A percentile compares a stretch with the other conserved stretches of the same genome.
Evolutionary conservation across 2,113 vertebrate genomes (phyloP).

Genomic region (Carettochelys insculpta): DNA sequence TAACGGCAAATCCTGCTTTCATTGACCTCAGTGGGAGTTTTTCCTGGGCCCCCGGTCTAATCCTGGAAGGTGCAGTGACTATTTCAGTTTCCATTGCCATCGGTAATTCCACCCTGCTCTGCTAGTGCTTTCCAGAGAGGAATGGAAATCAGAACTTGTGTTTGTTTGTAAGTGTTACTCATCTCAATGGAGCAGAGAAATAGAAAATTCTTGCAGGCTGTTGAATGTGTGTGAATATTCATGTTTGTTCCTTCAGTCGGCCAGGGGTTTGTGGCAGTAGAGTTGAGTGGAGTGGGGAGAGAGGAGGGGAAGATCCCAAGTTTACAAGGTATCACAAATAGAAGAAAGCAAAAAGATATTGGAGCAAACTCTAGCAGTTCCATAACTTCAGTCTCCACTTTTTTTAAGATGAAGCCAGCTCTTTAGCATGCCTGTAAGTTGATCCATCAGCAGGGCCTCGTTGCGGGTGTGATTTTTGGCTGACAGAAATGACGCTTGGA

Average conservation of each 20-base stretch:
- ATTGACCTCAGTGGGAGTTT: neutral
- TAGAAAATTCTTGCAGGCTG: neutral
- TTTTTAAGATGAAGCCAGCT: neutral
- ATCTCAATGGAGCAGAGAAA: conserved; percentile 33
- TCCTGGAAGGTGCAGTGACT: neutral
- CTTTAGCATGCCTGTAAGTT: neutral
- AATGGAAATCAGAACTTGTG: neutral
- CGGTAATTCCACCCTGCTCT: accelerated
- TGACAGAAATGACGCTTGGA: accelerated
- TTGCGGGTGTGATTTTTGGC: neutral
- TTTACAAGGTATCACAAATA: neutral
- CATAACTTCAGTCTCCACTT: neutral
- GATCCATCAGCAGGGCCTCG: too few relatives aligned
- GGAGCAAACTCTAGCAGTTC: accelerated
- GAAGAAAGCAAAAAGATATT: neutral
- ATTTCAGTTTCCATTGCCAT: neutral
- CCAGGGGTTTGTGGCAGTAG: neutral
- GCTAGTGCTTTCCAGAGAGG: neutral
- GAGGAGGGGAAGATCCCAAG: neutral
- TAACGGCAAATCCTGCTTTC: neutral
- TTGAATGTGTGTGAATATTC: neutral
- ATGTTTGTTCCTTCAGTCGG: neutral
- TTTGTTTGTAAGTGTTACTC: conserved; percentile 23
- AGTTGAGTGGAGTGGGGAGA: neutral
- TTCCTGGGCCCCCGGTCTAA: neutral